Conservation (phyloP, 2,113 vertebrate genomes). For the Trogon surrucura region DNA sequence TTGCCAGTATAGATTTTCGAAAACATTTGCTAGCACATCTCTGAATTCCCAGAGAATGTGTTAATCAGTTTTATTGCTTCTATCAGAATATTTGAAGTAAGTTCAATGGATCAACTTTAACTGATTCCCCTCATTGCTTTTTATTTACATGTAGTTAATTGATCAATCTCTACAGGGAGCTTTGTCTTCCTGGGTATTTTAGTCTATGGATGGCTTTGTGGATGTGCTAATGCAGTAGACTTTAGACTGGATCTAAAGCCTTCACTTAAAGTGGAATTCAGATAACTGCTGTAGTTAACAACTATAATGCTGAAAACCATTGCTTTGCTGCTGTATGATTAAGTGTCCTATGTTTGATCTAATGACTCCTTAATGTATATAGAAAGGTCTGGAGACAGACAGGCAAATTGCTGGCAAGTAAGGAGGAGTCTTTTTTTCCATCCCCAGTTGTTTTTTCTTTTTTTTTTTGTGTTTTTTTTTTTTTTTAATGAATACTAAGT, state of each 20-base stretch:
- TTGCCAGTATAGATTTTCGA: constrained; percentile 1
- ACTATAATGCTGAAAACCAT: background rate
- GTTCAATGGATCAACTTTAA: background rate
- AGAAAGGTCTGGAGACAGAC: background rate
- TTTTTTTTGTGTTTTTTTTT: too few relatives aligned
- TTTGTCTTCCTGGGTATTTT: background rate
- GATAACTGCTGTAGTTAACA: background rate
- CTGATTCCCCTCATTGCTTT: background rate
- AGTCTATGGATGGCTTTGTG: background rate
- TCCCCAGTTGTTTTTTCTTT: background rate
- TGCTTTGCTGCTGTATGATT: background rate
- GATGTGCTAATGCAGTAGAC: background rate
- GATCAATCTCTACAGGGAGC: background rate
- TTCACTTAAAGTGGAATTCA: background rate
- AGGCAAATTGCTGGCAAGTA: background rate
- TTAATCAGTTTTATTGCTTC: constrained; percentile 44
- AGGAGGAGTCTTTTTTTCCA: background rate
- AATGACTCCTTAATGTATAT: background rate
- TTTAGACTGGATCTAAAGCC: background rate
- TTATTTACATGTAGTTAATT: background rate
- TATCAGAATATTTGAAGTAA: constrained; percentile 32
- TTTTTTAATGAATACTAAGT: background rate
- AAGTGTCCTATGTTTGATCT: background rate
- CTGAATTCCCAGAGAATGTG: constrained; percentile 1
- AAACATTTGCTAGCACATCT: background rate